Percentiles rank a stretch among this genome's conserved stretches.
These are phyloP conservation scores for Planiliza haematocheilus DNA, from an alignment of 2,113 vertebrate species.

Conservation along the genomic window DNA sequence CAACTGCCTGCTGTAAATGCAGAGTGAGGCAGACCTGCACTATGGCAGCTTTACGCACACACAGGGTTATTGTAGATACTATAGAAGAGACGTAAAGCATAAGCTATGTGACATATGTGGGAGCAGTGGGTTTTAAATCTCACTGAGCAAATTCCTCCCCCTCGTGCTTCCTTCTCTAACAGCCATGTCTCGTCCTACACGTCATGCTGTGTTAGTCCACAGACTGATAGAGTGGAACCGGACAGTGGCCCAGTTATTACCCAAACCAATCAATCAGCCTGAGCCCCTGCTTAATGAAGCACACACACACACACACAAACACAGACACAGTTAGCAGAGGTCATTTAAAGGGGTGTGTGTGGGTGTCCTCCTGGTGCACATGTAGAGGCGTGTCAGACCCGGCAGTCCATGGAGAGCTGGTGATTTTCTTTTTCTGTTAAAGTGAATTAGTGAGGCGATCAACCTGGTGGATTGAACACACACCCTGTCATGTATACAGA, in stretches of 20 bases:
- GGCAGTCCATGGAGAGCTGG: neutral
- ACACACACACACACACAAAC: conserved; percentile 6
- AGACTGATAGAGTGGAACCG: conserved; percentile 50
- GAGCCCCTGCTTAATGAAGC: conserved; percentile 58
- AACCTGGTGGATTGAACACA: neutral
- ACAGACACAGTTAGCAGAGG: conserved; percentile 23
- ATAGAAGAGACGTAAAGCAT: too few species aligned
- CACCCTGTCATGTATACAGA: neutral
- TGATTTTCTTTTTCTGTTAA: neutral
- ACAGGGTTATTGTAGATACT: too few species aligned
- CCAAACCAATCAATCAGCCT: conserved; percentile 64
- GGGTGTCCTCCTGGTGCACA: too few species aligned
- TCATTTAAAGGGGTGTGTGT: conserved; percentile 34
- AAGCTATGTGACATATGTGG: too few species aligned
- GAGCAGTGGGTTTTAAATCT: too few species aligned
- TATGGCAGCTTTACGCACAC: too few species aligned
- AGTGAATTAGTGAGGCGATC: conserved; percentile 9
- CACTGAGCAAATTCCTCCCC: too few species aligned
- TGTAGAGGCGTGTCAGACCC: conserved; percentile 37
- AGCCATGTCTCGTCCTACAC: conserved; percentile 53
- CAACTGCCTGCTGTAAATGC: too few species aligned
- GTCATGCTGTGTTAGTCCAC: conserved; percentile 61
- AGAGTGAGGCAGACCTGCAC: too few species aligned
- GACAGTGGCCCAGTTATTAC: conserved; percentile 55
- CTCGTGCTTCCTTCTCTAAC: conserved; percentile 6